phyloP scores from a whole-genome alignment of 2,888 invertebrate species.

The Stenurella melanura region DNA sequence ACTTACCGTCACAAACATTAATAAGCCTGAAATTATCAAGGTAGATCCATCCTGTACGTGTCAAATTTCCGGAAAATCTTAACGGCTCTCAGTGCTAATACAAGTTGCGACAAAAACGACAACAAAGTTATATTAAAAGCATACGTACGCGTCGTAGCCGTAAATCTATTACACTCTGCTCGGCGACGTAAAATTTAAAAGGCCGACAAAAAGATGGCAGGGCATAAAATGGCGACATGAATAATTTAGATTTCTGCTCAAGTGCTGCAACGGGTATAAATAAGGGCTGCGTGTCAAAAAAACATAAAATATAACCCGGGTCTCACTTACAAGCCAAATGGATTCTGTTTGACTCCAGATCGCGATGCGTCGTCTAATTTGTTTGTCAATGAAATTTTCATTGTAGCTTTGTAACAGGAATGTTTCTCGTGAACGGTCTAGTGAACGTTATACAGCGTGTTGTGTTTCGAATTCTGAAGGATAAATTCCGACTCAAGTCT shows the following conservation, averaged over 20 bases:
- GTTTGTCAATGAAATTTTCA: constrained; percentile 32
- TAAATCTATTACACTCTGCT: constrained; percentile 35
- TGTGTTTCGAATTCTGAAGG: not conserved
- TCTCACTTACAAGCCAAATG: constrained; percentile 34
- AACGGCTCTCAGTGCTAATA: not conserved
- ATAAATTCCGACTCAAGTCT: not conserved
- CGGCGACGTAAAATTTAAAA: constrained; percentile 41
- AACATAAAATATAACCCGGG: constrained; percentile 39
- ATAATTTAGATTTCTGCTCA: constrained; percentile 43
- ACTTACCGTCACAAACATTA: not conserved
- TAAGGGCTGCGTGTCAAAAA: constrained; percentile 40
- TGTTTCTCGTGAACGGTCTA: constrained; percentile 3
- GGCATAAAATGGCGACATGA: constrained; percentile 40
- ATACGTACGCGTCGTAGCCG: not conserved
- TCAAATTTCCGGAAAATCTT: constrained; percentile 14
- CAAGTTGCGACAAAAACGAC: constrained; percentile 2
- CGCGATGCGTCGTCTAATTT: constrained; percentile 37
- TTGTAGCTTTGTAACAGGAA: not conserved
- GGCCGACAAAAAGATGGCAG: constrained; percentile 40
- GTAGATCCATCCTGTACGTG: not conserved
- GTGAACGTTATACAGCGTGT: not conserved
- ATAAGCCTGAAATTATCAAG: not conserved
- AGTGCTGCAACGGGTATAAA: constrained; percentile 43
- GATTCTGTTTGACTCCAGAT: constrained; percentile 39
- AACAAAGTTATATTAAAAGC: constrained; percentile 31